phyloP scores from a whole-genome alignment of 2,113 vertebrate genomes.

The Archocentrus centrarchus region DNA sequence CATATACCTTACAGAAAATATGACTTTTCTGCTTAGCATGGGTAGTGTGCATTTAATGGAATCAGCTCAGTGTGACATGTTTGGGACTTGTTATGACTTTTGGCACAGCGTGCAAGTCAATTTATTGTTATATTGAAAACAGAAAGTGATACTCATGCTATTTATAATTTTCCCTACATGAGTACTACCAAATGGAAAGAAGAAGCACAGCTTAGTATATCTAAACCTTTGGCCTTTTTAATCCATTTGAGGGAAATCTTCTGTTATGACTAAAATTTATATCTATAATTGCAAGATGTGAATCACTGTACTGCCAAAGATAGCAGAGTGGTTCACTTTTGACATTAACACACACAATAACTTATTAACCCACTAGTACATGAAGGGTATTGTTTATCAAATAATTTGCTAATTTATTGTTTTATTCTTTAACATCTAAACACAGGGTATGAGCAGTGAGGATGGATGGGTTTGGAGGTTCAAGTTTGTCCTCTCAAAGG shows the following conservation, averaged over 20 bases:
- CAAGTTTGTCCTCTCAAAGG: background rate
- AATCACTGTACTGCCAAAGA: too few species aligned
- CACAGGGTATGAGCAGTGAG: background rate
- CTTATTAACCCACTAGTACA: background rate
- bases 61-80: background rate
- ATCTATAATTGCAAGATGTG: too few species aligned
- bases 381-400: background rate
- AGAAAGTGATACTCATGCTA: background rate
- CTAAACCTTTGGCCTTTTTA: background rate
- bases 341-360: too few species aligned
- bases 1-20: background rate
- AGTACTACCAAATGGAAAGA: background rate
- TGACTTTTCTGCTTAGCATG: background rate
- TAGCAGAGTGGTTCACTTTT: too few species aligned
- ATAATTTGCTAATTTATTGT: background rate
- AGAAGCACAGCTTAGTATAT: background rate
- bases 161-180: background rate
- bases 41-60: constrained; percentile 13
- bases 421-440: background rate
- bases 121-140: background rate
- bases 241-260: background rate
- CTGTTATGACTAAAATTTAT: background rate
- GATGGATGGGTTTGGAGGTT: background rate
- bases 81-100: constrained; percentile 7
- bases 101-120: background rate